Base-by-base conservation (phyloP, 2,888 invertebrate genomes). In the Spicauda simplicius region DNA sequence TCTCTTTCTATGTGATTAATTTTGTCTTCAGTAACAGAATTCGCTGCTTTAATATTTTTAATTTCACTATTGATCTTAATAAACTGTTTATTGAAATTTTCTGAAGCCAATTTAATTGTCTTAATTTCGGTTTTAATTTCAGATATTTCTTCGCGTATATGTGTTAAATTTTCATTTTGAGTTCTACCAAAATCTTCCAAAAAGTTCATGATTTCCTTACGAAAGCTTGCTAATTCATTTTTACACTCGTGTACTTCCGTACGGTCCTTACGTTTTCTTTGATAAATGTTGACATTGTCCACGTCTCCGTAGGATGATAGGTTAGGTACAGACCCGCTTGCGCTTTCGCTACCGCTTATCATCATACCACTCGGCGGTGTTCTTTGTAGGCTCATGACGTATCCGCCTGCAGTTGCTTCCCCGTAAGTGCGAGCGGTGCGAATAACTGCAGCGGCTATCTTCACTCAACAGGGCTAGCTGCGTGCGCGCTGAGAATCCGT, bases 31-130 rank as follows among this genome's bases (percentile, higher is more conserved):
- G 20, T 66, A 50, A 18, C 50, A 25, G n/a, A 69, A n/a, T 68
- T 63, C 19, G 69, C 33, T 0, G 48, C 56, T 63, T 73, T 73
- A 4, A 75, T 62, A 0, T 20, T 64, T 63, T 69, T 41, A 50
- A 71, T 72, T 68, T 71, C 72, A 2, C 5, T 19, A n/a, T 61
- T 63, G 14, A 58, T 58, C 60, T 68, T 67, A 56, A 68, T 65
- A 68, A 64, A 63, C 57, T 62, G 58, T 14, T 61, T 14, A 3
- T 11, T 52, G 48, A 69, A 65, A n/a, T 65, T 69, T 54, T 69
- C 60, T 20, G 63, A 18, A 19, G 65, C 52, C 14, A 11, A 20
- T 56, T 70, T 68, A 11, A 68, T 69, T 45, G 16, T 53, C n/a
- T 60, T 63, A 33, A 69, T 59, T 63, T 70, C 68, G 18, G 37